Conservation (phyloP, 2,797 vertebrate species). For the Buphagus erythrorhynchus region DNA sequence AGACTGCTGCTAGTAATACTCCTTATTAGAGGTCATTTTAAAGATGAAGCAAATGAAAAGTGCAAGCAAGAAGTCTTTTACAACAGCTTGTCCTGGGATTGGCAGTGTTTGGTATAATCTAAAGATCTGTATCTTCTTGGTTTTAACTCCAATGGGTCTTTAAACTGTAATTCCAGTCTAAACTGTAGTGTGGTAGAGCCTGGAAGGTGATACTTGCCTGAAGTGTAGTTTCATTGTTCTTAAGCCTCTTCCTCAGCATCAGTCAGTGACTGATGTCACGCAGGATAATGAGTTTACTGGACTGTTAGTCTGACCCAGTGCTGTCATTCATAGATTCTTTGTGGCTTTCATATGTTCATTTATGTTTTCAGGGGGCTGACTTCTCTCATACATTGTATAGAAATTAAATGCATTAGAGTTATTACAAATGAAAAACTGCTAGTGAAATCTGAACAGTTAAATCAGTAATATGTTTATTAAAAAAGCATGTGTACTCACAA, state of each 20-base stretch:
- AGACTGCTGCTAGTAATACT: neutral
- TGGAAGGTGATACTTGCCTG: neutral
- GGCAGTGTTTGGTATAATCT: neutral
- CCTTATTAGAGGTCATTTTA: neutral
- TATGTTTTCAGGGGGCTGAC: neutral
- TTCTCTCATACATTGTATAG: neutral
- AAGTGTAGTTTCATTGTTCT: neutral
- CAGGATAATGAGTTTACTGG: neutral
- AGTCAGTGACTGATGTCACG: neutral
- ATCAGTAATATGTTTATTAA: neutral
- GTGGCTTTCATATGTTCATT: neutral
- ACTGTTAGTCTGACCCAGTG: neutral
- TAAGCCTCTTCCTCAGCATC: neutral
- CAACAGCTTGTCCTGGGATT: neutral
- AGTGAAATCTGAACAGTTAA: neutral
- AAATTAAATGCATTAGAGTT: neutral
- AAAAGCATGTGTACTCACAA: rapidly evolving
- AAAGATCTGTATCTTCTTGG: neutral
- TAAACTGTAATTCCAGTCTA: neutral
- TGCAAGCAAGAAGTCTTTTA: neutral
- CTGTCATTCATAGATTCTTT: neutral
- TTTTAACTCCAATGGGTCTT: neutral
- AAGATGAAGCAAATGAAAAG: neutral
- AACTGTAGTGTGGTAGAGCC: neutral
- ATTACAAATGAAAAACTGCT: neutral